A percentile compares a stretch with the other conserved stretches of the same genome.
Conservation (phyloP, 1,140 invertebrate genomes). For the Eupristina koningsbergeri region DNA sequence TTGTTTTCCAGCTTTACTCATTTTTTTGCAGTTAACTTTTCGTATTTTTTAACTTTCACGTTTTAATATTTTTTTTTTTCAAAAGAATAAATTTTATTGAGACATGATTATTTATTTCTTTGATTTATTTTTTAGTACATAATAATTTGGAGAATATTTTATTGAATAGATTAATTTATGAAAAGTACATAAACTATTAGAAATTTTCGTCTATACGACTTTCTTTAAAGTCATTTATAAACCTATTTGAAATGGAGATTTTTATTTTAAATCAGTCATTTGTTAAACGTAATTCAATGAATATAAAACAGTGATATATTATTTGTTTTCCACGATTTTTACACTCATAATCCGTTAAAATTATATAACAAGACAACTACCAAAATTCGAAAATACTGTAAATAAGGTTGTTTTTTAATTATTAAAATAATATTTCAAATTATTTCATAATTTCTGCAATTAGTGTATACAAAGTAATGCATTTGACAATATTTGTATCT, state of each 20-base stretch:
- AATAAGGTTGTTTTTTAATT: background rate
- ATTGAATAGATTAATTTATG: no score
- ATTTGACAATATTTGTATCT: background rate
- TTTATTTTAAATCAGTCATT: no score
- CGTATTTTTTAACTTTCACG: background rate
- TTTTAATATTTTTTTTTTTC: no score
- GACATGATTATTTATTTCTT: no score
- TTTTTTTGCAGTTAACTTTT: constrained; percentile 4
- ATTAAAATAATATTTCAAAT: background rate
- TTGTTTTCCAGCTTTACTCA: background rate
- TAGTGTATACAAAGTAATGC: background rate
- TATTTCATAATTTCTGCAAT: background rate
- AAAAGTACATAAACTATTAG: no score
- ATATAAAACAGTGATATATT: background rate
- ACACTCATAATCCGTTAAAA: background rate
- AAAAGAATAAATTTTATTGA: no score
- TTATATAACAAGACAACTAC: background rate
- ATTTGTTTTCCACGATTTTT: background rate
- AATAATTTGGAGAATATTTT: no score
- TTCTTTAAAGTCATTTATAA: no score
- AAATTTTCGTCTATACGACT: no score
- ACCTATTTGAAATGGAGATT: no score
- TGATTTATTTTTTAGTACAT: no score
- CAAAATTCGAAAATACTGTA: background rate
- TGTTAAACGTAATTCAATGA: no score